Percentiles rank a stretch among this genome's conserved stretches.
These are phyloP conservation scores for Furcula furcula DNA, from an alignment of 2,888 invertebrate genomes.

Conservation along the genomic window DNA sequence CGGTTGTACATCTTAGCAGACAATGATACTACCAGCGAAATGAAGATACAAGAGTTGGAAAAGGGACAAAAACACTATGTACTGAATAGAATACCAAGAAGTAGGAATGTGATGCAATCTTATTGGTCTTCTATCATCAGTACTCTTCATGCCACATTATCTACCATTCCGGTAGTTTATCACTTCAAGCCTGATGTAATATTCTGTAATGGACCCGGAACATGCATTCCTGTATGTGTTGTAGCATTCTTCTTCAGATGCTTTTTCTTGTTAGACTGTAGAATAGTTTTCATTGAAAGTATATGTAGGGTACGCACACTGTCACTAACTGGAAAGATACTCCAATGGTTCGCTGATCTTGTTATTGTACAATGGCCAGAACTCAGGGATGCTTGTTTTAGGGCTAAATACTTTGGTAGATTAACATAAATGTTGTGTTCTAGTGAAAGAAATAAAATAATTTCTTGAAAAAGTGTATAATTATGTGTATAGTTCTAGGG, in stretches of 20 bases:
- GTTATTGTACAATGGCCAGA: slow-evolving; percentile 97
- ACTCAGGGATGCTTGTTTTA: slow-evolving; percentile 84
- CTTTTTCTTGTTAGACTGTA: slow-evolving; percentile 84
- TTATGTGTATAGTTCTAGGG: slow-evolving; percentile 47
- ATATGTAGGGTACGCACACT: slow-evolving; percentile 95
- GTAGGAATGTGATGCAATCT: slow-evolving; percentile 93
- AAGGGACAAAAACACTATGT: slow-evolving; percentile 54
- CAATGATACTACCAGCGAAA: slow-evolving; percentile 88
- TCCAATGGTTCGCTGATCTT: slow-evolving; percentile 91
- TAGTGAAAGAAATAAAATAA: slow-evolving; percentile 28
- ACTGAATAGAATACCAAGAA: slow-evolving; percentile 87
- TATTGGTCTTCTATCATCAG: slow-evolving; percentile 90
- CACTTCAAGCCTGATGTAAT: slow-evolving; percentile 89
- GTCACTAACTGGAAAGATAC: slow-evolving; percentile 93
- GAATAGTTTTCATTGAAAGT: slow-evolving; percentile 96
- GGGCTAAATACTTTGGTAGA: slow-evolving; percentile 89
- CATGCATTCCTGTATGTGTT: slow-evolving; percentile 95
- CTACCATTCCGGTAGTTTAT: slow-evolving; percentile 86
- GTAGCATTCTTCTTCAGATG: slow-evolving; percentile 88
- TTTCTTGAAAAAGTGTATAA: slow-evolving; percentile 48
- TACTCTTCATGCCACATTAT: slow-evolving; percentile 87
- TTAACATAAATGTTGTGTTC: slow-evolving; percentile 79
- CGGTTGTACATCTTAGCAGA: slow-evolving; percentile 89
- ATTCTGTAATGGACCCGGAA: slow-evolving; percentile 97
- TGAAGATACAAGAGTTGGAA: slow-evolving; percentile 83